Evolutionary conservation across 2,113 vertebrate species (phyloP).

Genomic region (Oreotrochilus melanogaster): DNA sequence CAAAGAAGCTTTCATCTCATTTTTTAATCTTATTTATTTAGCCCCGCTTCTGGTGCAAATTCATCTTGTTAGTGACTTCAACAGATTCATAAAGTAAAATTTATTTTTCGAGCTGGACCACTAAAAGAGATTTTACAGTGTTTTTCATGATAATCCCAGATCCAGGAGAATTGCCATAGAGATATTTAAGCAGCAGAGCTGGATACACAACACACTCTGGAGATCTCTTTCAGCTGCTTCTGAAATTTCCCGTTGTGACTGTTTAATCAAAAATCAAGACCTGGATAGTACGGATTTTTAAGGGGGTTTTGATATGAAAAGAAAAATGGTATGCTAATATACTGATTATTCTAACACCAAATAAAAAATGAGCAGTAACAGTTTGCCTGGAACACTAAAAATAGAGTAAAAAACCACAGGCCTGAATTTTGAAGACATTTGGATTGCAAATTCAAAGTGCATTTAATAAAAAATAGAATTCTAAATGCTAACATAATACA

Average conservation of each 20-base stretch:
- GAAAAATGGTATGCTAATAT: neutral
- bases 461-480: neutral
- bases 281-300: neutral
- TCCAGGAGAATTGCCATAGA: neutral
- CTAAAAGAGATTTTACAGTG: neutral
- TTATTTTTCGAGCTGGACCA: neutral
- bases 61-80: neutral
- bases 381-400: neutral
- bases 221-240: neutral
- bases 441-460: neutral
- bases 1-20: neutral
- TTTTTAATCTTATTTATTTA: neutral
- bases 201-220: neutral
- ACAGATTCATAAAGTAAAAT: neutral
- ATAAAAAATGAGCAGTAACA: neutral
- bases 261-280: neutral
- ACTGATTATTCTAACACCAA: neutral
- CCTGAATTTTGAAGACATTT: neutral
- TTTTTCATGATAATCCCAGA: neutral
- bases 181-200: neutral
- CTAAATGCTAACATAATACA: neutral
- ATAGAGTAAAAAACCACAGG: neutral
- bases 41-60: neutral
- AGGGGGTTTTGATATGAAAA: neutral
- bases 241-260: neutral